Evolutionary conservation across 2,797 vertebrate genomes (phyloP).

Genomic region (Rhincodon typus): DNA sequence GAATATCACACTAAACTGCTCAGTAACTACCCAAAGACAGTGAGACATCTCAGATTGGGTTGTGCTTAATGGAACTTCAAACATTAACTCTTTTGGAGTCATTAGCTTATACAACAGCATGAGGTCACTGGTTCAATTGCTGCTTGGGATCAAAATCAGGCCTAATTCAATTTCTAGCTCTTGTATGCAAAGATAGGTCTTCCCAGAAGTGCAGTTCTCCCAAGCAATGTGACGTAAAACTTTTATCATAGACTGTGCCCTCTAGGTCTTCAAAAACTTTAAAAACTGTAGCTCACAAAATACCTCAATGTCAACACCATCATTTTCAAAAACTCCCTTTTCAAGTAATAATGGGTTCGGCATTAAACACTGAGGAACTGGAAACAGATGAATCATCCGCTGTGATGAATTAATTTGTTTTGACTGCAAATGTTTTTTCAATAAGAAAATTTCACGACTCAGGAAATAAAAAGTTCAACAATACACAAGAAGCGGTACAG

Average conservation of each 20-base stretch:
- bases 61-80: no score
- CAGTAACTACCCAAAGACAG: no score
- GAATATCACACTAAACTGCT: no score
- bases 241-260: background rate
- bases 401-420: background rate
- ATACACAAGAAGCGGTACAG: background rate
- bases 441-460: background rate
- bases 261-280: background rate
- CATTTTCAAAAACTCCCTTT: background rate
- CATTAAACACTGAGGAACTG: background rate
- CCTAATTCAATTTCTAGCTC: background rate
- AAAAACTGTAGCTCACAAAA: background rate
- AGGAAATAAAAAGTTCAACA: slow-evolving; percentile 1
- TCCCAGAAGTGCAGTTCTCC: background rate
- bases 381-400: background rate
- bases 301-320: background rate
- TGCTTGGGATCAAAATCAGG: background rate
- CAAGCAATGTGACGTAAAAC: background rate
- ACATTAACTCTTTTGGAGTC: no score
- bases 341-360: background rate
- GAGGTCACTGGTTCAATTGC: no score
- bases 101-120: no score
- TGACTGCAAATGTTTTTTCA: background rate
- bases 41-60: no score
- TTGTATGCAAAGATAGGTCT: background rate